Base-by-base conservation (phyloP, 92 coral and sea anemone species). In the Micromussa lordhowensis region DNA sequence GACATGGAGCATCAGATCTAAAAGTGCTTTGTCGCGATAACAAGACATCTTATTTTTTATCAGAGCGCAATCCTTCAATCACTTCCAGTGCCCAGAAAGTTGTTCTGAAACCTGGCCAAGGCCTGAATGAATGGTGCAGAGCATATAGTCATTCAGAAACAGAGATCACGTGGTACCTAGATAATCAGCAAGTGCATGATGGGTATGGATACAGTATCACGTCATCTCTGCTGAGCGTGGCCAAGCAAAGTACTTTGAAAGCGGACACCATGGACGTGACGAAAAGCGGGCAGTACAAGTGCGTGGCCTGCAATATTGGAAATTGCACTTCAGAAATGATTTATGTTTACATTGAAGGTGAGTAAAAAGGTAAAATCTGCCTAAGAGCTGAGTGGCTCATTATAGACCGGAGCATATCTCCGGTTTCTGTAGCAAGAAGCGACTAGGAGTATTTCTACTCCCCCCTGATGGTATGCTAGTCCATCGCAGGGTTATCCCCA, bases 281-380 rank as follows among this genome's bases (percentile, higher is more conserved):
- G 79, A 96, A 94, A 81, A 93, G 95, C 79, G 99, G 99, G 32
- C 86, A 80, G 32, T 98, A 98, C 89, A 94, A 91, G 68, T 98
- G 99, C 36, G 91, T 87, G 28, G 95, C 98, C 10, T 92, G 93
- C 53, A 98, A 94, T 83, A 82, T 77, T 66, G 99, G 95, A 19
- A 98, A 98, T 15, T 91, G 92, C 7, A 90, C 94, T 5, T 93
- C 92, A 18, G 93, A 94, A 83, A 95, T 87, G 34, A 95, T 95
- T 29, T 86, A n/a, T 34, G 94, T 98, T 40, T 86, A 85, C 68
- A 95, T 98, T 22, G 88, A 89, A 79, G 99, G 99, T 98, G 71
- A 74, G 83, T 86, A 13, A n/a, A n/a, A n/a, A n/a, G n/a, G n/a
- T n/a, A n/a, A n/a, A n/a, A n/a, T n/a, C n/a, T n/a, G n/a, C n/a